Base-by-base conservation (phyloP, 2,888 invertebrate species). In the Myopa tessellatipennis region DNA sequence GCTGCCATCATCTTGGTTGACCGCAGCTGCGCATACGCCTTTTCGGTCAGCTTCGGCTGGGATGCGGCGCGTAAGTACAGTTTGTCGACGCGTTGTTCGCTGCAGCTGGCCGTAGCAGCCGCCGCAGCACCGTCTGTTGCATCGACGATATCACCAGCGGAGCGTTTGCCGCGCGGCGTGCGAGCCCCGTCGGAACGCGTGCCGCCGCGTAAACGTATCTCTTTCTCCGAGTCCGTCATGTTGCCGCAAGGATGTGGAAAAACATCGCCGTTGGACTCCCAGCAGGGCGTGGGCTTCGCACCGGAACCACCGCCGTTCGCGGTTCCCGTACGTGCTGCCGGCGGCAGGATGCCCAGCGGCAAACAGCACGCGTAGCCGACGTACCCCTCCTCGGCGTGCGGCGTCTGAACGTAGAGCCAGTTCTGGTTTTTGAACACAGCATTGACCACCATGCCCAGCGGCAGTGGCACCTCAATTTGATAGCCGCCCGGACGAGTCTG, bases 341-440 rank as follows among this genome's bases (percentile, higher is more conserved):
- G 91, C 5, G 94, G 94, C 79, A 94, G 85, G 82, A 94, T 94
- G 40, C 95, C 95, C 73, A 96, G 88, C 2, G 95, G 95, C 80
- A 95, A 87, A 85, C 95, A 95, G 4, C 94, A 93, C 18, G 92
- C 91, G 81, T 95, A 95, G 80, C 93, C 91, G 36, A 96, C 93
- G 84, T 95, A 96, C 0, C 96, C 96, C 87, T 95, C 95, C 82
- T 95, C 94, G 0, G 94, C 95, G 82, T 95, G 96, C 4, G 95
- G 95, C 0, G 95, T 96, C 88, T 95, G 95, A 26, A 94, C 95
- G 85, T 95, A 96, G 58, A 96, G 89, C 96, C 96, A 96, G 83
- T 93, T 93, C 83, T 95, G 93, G 85, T 95, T 95, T 88, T 95
- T 95, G 88, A 95, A 96, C 40, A 96, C 94, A 0, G 95, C 95